Evolutionary conservation across 2,113 vertebrate species (phyloP).

Genomic region (Lepisosteus oculatus): DNA sequence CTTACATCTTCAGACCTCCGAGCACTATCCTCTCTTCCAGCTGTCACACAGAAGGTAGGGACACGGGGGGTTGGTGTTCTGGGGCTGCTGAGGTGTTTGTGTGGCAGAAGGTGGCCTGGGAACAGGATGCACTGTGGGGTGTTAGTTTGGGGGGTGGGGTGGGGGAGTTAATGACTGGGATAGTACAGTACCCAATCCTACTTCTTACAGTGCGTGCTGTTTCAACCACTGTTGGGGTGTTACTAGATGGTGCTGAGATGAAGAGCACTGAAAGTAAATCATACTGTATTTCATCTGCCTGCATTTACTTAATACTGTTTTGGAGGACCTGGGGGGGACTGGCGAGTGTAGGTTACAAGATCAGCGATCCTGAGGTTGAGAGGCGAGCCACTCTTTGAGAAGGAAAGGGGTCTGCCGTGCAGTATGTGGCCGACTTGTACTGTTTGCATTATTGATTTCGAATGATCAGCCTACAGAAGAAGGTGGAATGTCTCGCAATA

Average conservation of each 20-base stretch:
- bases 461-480: background rate
- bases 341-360: background rate
- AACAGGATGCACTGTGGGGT: no score
- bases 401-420: background rate
- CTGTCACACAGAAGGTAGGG: conserved; percentile 91
- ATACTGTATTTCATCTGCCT: no score
- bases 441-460: background rate
- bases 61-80: conserved; percentile 42
- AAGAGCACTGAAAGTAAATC: no score
- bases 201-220: background rate
- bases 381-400: background rate
- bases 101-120: background rate
- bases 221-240: background rate
- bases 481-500: background rate
- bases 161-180: conserved; percentile 24
- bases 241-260: background rate
- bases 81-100: conserved; percentile 32
- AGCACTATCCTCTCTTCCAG: conserved; percentile 88
- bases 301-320: no score
- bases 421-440: background rate
- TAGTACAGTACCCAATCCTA: background rate
- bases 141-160: conserved; percentile 30
- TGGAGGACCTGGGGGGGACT: no score
- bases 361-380: background rate
- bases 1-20: conserved; percentile 90